A percentile compares a stretch with the other conserved stretches of the same genome.
Conservation (phyloP, 2,888 invertebrate genomes). For the Amiota mariae region DNA sequence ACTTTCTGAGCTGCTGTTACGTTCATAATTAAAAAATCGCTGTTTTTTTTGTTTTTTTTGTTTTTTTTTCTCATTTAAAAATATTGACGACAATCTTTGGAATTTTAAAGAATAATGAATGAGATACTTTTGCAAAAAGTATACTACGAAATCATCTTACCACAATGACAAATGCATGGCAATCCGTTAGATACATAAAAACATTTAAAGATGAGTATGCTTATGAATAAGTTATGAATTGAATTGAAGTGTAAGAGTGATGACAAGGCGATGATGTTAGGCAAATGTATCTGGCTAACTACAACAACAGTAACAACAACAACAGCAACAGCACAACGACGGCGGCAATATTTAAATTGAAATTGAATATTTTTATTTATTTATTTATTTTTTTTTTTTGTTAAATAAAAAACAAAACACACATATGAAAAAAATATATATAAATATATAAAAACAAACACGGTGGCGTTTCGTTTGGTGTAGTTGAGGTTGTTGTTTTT, state of each 20-base stretch:
- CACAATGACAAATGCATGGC: no score
- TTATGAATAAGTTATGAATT: no score
- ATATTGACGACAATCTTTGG: no score
- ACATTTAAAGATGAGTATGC: no score
- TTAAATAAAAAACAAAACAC: conserved; percentile 14
- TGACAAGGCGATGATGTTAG: neutral
- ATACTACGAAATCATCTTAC: no score
- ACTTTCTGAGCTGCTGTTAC: no score
- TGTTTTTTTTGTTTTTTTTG: no score
- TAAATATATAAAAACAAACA: conserved; percentile 8
- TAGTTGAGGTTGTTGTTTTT: conserved; percentile 15
- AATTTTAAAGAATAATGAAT: no score
- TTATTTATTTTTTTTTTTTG: neutral
- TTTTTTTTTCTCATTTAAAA: no score
- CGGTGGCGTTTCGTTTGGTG: conserved; percentile 18
- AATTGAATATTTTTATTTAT: conserved; percentile 14
- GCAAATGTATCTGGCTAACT: neutral
- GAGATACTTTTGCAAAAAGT: no score
- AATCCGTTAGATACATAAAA: no score
- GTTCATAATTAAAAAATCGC: no score
- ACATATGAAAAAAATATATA: conserved; percentile 13
- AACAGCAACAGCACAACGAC: conserved; percentile 21
- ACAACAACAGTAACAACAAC: conserved; percentile 24
- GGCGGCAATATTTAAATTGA: conserved; percentile 15
- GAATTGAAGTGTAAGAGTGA: neutral